Evolutionary conservation across 2,888 invertebrate species (phyloP), one percentile per base, ranked within the genome.

Genomic region (Orthosia gracilis): DNA sequence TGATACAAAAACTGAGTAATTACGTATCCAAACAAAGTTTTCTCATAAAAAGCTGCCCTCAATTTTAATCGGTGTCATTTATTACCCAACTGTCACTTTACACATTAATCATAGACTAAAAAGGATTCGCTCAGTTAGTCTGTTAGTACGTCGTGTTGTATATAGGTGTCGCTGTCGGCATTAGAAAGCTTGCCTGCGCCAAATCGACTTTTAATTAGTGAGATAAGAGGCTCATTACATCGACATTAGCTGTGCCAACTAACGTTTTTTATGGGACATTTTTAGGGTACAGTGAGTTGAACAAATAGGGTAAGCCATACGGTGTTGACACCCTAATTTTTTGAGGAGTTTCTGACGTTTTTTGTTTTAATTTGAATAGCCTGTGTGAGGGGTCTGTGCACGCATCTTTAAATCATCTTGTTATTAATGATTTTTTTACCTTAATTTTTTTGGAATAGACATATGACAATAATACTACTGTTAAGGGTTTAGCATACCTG

Each of bases 191-290:
- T 82, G 84, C 85, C 82, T 90, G 91, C 87, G 88, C 93, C 87
- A 95, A 96, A 96, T 96, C 96, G 95, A 94, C 92, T 96, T 96
- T 96, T 96, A 96, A 96, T 96, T 96, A 96, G 93, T 94, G 88
- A 93, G 94, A 95, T 95, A 96, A 96, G 95, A 91, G 92, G 85
- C 94, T 94, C 94, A 96, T 96, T 95, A 95, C 94, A 91, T 90
- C 85, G 88, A 90, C 95, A 94, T 96, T 94, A 93, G 93, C 91
- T 93, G 93, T 93, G 92, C 91, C 92, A 94, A 94, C 92, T 93
- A 91, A 91, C 92, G 90, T 92, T 92, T 91, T 90, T 90, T 91
- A 89, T 90, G 88, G 84, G 78, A 87, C 86, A 78, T 72, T 85
- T 88, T 91, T 92, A 88, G 94, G 92, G 94, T 89, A 87, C 92